Base-by-base conservation (phyloP, 2,888 invertebrate genomes). In the Watsonalla binaria region DNA sequence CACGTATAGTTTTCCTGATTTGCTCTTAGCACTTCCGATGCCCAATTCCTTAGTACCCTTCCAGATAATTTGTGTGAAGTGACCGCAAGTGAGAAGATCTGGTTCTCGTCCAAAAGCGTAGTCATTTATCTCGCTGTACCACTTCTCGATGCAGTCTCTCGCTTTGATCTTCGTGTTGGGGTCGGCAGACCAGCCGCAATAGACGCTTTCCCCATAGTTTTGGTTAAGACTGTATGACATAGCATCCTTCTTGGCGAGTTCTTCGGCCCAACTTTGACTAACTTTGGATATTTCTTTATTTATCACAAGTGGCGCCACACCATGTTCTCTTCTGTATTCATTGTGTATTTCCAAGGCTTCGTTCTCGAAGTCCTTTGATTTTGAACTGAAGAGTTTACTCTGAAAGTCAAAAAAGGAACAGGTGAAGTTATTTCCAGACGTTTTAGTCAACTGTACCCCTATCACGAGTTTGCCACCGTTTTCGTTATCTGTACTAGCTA, bases 11-110 rank as follows among this genome's bases (percentile, higher is more conserved):
- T 95, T 95, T 0, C 96, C 97, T 52, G 94, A 93, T 66, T 94
- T 93, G 65, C 93, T 94, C 68, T 94, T 94, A 5, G 96, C 95
- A 71, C 93, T 93, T 0, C 95, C 96, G 4, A 96, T 92, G 0
- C 96, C 97, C 57, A 96, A 81, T 72, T 95, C 94, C 63, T 86
- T 92, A 5, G 94, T 94, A 39, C 91, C 92, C 75, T 94, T 95
- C 96, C 97, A 97, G n/a, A 97, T 92, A 0, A 97, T 93, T 89
- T 97, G 96, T 0, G 95, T 95, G 68, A 95, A 93, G 78, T 92
- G 92, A 60, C 95, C 95, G 51, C 94, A 93, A 48, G 90, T 91
- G 8, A 94, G 77, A 45, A 92, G 83, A 63, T 91, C 92, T 5
- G 95, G 95, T 74, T 95, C 95, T 42, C 76, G 82, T 2, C 94